Base-by-base conservation (phyloP, 1,140 invertebrate species). In the Patella vulgata region DNA sequence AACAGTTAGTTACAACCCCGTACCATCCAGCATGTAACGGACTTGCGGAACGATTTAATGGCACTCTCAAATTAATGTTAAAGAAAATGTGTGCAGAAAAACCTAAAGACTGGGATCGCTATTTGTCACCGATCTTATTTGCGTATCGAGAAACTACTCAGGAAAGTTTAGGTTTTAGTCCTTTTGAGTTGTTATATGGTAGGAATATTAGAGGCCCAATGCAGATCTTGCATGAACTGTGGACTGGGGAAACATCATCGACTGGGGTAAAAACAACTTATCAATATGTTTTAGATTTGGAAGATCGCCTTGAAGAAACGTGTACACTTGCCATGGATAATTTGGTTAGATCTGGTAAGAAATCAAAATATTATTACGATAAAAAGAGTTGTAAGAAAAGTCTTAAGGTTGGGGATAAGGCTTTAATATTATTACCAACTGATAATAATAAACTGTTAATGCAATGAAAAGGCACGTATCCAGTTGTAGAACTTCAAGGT, bases 41-140 rank as follows among this genome's bases (percentile, higher is more conserved):
- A 5, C 47, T 63, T 1, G 53, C 53, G 8, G 59, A 54, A 23
- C 46, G 30, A 14, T 59, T 63, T 52, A 68, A 68, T 44, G 61
- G 42, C 3, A 61, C 27, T 12, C 43, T 68, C 33, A 64, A 68
- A 48, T 17, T 25, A n/a, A 69, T 56, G 66, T 36, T 83, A 17
- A 69, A 70, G 40, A 62, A 50, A 19, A 30, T 77, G 47, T 81
- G 74, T 67, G 42, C 59, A 17, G 61, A 72, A 31, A 53, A 63
- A 50, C 59, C 58, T 12, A 71, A 70, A 61, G 66, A 80, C 23
- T 84, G 80, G 80, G 73, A 82, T 55, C 42, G 51, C 14, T 71
- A 68, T 47, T 42, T 82, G 12, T 66, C 59, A 8, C 67, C 53
- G 12, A 47, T 77, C 14, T 50, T 72, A 25, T 75, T 80, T 64